phyloP scores from a whole-genome alignment of 2,797 vertebrate genomes.

The Chloroceryle inda region DNA sequence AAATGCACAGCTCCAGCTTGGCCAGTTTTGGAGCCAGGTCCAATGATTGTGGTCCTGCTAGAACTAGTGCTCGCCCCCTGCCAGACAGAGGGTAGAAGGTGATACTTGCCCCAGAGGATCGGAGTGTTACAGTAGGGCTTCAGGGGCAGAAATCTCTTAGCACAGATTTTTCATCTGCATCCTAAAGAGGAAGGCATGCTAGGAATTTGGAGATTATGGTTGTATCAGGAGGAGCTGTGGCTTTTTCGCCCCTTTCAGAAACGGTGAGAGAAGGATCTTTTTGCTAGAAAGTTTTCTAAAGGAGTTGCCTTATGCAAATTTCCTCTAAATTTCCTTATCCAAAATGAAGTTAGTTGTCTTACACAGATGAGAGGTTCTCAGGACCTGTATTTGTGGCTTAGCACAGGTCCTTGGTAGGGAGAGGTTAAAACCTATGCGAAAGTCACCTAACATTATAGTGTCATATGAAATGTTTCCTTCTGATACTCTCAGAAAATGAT shows the following conservation, averaged over 20 bases:
- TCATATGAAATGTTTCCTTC: not conserved
- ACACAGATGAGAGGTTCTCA: not conserved
- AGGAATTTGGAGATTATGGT: not conserved
- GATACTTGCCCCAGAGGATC: not conserved
- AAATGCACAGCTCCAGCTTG: not conserved
- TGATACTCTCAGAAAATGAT: not conserved
- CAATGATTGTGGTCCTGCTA: not conserved
- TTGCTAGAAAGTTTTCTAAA: not conserved
- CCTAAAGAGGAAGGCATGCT: not conserved
- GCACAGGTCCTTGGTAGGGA: not conserved
- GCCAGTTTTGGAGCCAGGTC: not conserved
- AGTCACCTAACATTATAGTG: not conserved
- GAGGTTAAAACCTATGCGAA: not conserved
- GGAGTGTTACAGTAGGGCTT: not conserved
- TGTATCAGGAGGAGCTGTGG: not conserved
- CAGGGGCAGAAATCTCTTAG: not conserved
- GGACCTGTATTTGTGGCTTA: not conserved
- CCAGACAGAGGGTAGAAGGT: not conserved
- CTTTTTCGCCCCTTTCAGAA: not conserved
- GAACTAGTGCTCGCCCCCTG: not conserved
- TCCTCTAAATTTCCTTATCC: not conserved
- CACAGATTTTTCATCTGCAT: not conserved
- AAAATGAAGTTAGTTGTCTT: not conserved
- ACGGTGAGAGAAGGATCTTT: not conserved
- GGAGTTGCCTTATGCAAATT: not conserved